Base-by-base conservation (phyloP, 2,113 vertebrate species). In the Percina caprodes region DNA sequence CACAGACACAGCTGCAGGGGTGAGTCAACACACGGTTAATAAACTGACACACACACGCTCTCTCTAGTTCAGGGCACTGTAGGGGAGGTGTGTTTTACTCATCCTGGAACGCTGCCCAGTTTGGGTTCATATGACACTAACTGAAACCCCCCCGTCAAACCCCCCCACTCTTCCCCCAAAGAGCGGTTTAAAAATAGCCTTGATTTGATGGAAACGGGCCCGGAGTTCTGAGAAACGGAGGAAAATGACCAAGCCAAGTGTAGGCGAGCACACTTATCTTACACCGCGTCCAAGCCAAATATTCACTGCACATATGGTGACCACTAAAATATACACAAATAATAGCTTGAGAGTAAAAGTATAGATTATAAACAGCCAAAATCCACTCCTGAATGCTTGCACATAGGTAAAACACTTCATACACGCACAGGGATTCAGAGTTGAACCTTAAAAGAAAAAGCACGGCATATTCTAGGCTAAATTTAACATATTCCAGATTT, bases 161-260 rank as follows among this genome's bases (percentile, higher is more conserved):
- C 71, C 75, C 84, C 9, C 0, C 74, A 10, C 81, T 33, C 30
- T 24, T 60, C 59, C 49, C 80, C 75, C 74, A 61, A 85, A 86
- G 76, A 81, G 69, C 0, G 2, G 52, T 84, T 86, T 95, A 95
- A 94, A 96, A 94, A 95, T 96, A 96, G 91, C 85, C 79, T 59
- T 2, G 2, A 79, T 85, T 90, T 23, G 52, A 89, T 89, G 86
- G 89, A 90, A 94, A 86, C 55, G 10, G 70, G 77, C 87, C 89
- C n/a, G 5, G 86, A 86, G 85, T 93, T 94, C 92, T 85, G 91
- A 91, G 94, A 93, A 94, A 88, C 45, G 69, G 51, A 75, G 58
- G 89, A 82, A 87, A 86, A 86, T 74, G 88, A 84, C 49, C 77
- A 39, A 15, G 74, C 82, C 69, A 62, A 85, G 85, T 83, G 91